These are phyloP conservation scores for Polia nebulosa DNA, from an alignment of 2,888 invertebrate species.

Conservation along the genomic window DNA sequence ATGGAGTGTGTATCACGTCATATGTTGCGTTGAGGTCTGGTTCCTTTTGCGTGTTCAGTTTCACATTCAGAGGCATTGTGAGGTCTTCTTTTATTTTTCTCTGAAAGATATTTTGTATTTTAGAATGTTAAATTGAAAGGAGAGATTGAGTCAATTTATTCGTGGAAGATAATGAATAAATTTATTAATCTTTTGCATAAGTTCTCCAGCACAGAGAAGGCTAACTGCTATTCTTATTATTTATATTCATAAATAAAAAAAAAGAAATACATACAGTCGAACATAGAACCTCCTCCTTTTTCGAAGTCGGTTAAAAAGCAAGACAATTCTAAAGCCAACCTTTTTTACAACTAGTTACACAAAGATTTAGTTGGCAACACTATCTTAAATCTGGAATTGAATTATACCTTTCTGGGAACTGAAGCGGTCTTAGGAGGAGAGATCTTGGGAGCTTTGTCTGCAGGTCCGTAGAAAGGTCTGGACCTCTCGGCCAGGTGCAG, in stretches of 20 bases:
- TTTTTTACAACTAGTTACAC: background rate
- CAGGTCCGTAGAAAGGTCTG: slow-evolving; percentile 85
- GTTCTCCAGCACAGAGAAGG: background rate
- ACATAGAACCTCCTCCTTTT: too few species aligned
- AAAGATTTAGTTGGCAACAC: background rate
- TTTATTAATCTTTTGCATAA: too few species aligned
- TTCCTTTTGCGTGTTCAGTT: slow-evolving; percentile 74
- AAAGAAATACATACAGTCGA: too few species aligned
- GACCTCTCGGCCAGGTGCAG: slow-evolving; percentile 82
- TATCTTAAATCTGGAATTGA: background rate
- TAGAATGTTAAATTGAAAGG: background rate
- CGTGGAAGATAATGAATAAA: too few species aligned
- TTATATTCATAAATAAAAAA: too few species aligned
- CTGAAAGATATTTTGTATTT: slow-evolving; percentile 68
- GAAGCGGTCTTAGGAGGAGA: slow-evolving; percentile 62
- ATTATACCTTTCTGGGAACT: slow-evolving; percentile 77
- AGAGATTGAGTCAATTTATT: background rate
- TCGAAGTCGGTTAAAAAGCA: background rate
- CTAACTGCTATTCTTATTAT: background rate
- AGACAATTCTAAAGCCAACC: background rate
- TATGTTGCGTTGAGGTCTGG: slow-evolving; percentile 83
- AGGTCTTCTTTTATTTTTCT: slow-evolving; percentile 82
- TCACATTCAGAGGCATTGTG: slow-evolving; percentile 79
- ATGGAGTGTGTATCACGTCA: slow-evolving; percentile 78
- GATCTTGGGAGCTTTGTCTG: slow-evolving; percentile 69